These are phyloP conservation scores for Muntiacus muntjak DNA, from an alignment of 2,113 vertebrate species.

Conservation along the genomic window DNA sequence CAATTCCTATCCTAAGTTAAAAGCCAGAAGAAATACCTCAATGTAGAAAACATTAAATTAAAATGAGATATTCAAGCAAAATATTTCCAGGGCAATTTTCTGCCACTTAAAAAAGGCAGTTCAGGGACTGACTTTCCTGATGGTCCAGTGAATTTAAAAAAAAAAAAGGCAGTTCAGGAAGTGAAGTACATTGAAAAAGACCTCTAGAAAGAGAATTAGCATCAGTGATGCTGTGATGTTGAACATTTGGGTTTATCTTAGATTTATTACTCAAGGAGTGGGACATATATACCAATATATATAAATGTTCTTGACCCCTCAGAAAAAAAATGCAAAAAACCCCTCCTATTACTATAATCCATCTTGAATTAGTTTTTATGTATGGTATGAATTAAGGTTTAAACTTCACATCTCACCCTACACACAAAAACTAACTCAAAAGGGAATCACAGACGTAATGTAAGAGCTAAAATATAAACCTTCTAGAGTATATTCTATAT, in stretches of 20 bases:
- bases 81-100: slow-evolving; percentile 22
- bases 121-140: not conserved
- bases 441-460: not conserved
- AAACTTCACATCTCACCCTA: not conserved
- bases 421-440: not conserved
- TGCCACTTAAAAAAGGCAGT: not conserved
- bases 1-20: not conserved
- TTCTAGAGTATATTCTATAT: not conserved
- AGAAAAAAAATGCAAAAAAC: slow-evolving; percentile 30
- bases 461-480: not conserved
- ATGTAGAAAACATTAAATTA: not conserved
- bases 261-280: not conserved
- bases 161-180: not conserved
- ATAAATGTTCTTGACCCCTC: not conserved
- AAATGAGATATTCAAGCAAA: not conserved
- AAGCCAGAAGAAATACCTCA: not conserved
- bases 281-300: not conserved
- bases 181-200: not conserved
- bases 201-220: not conserved
- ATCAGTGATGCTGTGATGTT: not conserved
- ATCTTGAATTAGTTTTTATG: not conserved
- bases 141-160: not conserved
- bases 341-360: not conserved
- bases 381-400: not conserved
- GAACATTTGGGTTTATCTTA: not conserved